Evolutionary conservation across 2,797 vertebrate genomes (phyloP), one percentile per base, ranked within the genome.

Genomic region (Hirundo rustica): DNA sequence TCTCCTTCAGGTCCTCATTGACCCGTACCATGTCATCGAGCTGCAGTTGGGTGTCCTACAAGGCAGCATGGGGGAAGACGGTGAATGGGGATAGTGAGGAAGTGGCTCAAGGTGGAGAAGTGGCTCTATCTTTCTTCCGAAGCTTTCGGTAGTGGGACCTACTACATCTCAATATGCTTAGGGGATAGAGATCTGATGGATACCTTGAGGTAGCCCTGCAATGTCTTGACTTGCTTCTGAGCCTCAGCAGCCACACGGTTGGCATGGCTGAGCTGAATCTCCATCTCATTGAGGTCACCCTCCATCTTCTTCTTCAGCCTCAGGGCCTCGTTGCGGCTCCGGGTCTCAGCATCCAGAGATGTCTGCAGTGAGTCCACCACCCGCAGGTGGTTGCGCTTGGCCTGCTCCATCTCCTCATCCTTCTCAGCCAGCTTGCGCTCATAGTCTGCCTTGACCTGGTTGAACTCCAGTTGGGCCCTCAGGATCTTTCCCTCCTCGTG

Each of bases 321-420:
- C 86, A 99, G 97, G 42, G 98, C 98, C 96, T 99, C 97, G 3
- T 98, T 99, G 54, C 99, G 98, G 91, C 96, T 99, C 62, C 99
- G 98, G 2, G 98, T 99, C 97, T 99, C 99, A 0, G 44, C 40
- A 2, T 68, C 64, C 80, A 72, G 68, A 0, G 90, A 92, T 3
- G 90, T 67, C 67, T 92, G 90, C 15, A 92, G 85, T 1, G 90
- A 88, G 25, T 88, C 90, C 73, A 92, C 85, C 85, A 98, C 98
- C 5, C 99, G 97, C 80, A 99, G 98, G 92, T 99, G 98, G 97
- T 99, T 99, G 82, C 98, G 98, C 93, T 99, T 99, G 78, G 98
- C 98, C 95, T 99, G 99, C 60, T 99, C 99, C 98, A 98, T 98
- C 92, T 99, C 99, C 96, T 99, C 99, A 0, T 99, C 99, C 89